Base-by-base conservation (phyloP, 2,113 vertebrate species). In the Ancistrus triradiatus region DNA sequence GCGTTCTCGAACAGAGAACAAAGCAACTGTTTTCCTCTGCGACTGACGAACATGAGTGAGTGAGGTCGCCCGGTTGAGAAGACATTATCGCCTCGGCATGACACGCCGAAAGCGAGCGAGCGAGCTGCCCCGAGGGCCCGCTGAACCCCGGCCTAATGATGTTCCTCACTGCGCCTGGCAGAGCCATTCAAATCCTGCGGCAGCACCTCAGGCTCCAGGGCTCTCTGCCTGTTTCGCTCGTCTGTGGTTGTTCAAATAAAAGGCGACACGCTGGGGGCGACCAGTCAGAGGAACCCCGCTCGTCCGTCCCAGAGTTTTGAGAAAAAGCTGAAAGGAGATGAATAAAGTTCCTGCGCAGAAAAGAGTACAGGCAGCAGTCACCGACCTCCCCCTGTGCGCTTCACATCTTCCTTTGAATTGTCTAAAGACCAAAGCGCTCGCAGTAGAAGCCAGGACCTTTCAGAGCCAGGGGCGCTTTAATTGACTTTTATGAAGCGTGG, bases 231-330 rank as follows among this genome's bases (percentile, higher is more conserved):
- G 43, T 46, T 42, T 28, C 43, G 42, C 28, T 55, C 42, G 27
- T 59, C 60, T 60, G 59, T 35, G n/a, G 61, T 79, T 76, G 72
- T 83, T 83, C 81, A 85, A 85, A 85, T 76, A 80, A 86, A 84
- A 79, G 80, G 66, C 64, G 19, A 3, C 62, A 72, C 71, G 78
- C 78, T 77, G 42, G 5, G 46, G 44, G 22, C 24, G 80, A 82
- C 19, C n/a, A 6, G 76, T 38, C 70, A 85, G 74, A 86, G 83
- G 81, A 87, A 85, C 77, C 74, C 64, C 64, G 44, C 71, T 63
- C 56, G 71, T 76, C 72, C 75, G 73, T 80, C 74, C 80, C 75
- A 70, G 77, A 82, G 77, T 56, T 81, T 84, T 81, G 66, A 55
- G 61, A 70, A 79, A 42, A 53, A 11, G 21, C 43, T 6, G 8